Evolutionary conservation across 2,797 vertebrate genomes (phyloP).

Genomic region (Atherinosoma microstoma): DNA sequence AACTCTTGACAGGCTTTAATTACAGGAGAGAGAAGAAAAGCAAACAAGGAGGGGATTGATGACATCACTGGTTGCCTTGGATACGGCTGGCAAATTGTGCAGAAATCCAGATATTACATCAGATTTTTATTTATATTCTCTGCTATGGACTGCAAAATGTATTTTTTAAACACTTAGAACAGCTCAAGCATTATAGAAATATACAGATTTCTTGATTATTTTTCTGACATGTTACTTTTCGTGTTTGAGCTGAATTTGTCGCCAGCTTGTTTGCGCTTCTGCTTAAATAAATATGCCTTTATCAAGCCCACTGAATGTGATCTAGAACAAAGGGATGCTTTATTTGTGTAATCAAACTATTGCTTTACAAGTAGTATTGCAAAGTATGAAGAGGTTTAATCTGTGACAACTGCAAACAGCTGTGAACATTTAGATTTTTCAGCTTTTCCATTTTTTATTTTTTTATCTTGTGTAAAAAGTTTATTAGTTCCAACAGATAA

Average conservation of each 20-base stretch:
- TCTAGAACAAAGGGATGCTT: too few species aligned
- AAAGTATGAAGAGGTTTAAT: too few species aligned
- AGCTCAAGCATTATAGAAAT: too few species aligned
- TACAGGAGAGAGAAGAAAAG: background rate
- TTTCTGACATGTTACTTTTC: background rate
- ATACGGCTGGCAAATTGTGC: slow-evolving; percentile 12
- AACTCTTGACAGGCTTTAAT: background rate
- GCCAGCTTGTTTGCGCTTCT: too few species aligned
- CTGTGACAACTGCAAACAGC: background rate
- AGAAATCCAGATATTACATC: slow-evolving; percentile 4
- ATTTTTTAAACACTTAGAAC: background rate
- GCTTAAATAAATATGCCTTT: too few species aligned
- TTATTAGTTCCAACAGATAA: too few species aligned
- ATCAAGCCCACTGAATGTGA: too few species aligned
- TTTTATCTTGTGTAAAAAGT: too few species aligned
- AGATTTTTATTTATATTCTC: slow-evolving; percentile 8
- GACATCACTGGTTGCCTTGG: slow-evolving; percentile 15
- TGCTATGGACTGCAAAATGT: background rate
- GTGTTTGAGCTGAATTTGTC: background rate
- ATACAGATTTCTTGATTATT: too few species aligned
- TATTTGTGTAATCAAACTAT: too few species aligned
- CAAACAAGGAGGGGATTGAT: background rate
- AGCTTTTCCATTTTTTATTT: too few species aligned
- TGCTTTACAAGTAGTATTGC: too few species aligned
- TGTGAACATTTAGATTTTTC: background rate